A percentile compares a stretch with the other conserved stretches of the same genome.
Conservation (phyloP, 2,888 invertebrate species). For the Nymphalis urticae region DNA sequence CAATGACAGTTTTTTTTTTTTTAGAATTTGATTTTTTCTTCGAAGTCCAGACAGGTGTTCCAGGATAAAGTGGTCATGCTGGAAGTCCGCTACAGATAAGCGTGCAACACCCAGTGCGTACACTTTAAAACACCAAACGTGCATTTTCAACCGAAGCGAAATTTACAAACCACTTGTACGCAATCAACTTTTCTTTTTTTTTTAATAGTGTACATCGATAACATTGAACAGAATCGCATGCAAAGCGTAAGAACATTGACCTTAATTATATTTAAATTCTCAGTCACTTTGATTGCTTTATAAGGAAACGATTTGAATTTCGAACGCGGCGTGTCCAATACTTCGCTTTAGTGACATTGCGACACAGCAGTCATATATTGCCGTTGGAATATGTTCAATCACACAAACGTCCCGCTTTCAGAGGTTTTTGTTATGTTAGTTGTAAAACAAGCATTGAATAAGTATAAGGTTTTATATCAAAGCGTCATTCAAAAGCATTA, state of each 20-base stretch:
- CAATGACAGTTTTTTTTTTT: constrained; percentile 35
- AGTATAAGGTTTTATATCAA: constrained; percentile 4
- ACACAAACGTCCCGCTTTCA: constrained; percentile 69
- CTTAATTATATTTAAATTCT: constrained; percentile 33
- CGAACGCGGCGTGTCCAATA: no score
- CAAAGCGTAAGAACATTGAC: constrained; percentile 49
- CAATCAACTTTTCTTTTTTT: background rate
- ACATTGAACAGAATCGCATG: constrained; percentile 47
- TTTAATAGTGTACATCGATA: constrained; percentile 30
- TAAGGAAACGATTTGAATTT: constrained; percentile 54
- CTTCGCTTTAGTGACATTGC: constrained; percentile 57
- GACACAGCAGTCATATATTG: constrained; percentile 56
- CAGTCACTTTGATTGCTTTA: constrained; percentile 24
- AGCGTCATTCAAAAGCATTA: constrained; percentile 36
- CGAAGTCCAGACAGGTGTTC: constrained; percentile 62
- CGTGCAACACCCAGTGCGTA: constrained; percentile 67
- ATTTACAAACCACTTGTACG: constrained; percentile 6
- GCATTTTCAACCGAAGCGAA: constrained; percentile 49
- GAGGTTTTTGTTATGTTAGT: constrained; percentile 48
- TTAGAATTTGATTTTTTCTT: constrained; percentile 32
- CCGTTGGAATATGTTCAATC: constrained; percentile 52
- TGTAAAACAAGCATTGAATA: constrained; percentile 22
- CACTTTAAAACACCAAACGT: constrained; percentile 45
- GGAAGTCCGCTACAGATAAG: constrained; percentile 59
- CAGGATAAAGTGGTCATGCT: constrained; percentile 63